A percentile compares a stretch with the other conserved stretches of the same genome.
Conservation (phyloP, 2,888 invertebrate genomes). For the Aethes cnicana region DNA sequence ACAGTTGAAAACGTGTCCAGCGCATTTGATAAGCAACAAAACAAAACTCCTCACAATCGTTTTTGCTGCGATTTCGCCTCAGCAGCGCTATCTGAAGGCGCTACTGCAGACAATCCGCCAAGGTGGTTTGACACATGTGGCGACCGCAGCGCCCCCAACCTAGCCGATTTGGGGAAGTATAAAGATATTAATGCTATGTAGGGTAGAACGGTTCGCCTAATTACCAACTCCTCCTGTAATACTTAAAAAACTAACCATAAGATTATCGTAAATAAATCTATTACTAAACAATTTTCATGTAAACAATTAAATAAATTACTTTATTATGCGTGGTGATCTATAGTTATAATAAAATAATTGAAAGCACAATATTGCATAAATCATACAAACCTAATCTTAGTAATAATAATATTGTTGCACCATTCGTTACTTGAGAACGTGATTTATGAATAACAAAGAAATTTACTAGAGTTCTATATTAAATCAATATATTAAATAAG, state of each 20-base stretch:
- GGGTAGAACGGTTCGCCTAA: slow-evolving; percentile 35
- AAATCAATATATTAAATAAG: too few relatives aligned
- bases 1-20: too few relatives aligned
- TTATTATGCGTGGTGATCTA: not conserved
- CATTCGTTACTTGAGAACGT: slow-evolving; percentile 42
- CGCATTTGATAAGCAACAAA: too few relatives aligned
- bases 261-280: slow-evolving; percentile 38
- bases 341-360: not conserved
- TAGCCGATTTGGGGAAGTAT: too few relatives aligned
- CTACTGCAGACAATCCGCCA: too few relatives aligned
- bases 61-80: too few relatives aligned
- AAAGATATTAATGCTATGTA: too few relatives aligned
- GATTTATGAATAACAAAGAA: slow-evolving; percentile 1
- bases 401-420: slow-evolving; percentile 62
- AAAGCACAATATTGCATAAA: not conserved
- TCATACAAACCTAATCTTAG: slow-evolving; percentile 8
- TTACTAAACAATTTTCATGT: slow-evolving; percentile 21
- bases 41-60: too few relatives aligned
- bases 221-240: slow-evolving; percentile 50
- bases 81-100: too few relatives aligned
- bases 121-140: too few relatives aligned
- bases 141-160: too few relatives aligned
- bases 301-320: not conserved
- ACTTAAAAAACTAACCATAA: slow-evolving; percentile 43
- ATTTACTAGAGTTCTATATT: slow-evolving; percentile 7